Percentiles rank a stretch among this genome's conserved stretches.
These are phyloP conservation scores for Muscina levida DNA, from an alignment of 2,888 invertebrate species.

Conservation along the genomic window DNA sequence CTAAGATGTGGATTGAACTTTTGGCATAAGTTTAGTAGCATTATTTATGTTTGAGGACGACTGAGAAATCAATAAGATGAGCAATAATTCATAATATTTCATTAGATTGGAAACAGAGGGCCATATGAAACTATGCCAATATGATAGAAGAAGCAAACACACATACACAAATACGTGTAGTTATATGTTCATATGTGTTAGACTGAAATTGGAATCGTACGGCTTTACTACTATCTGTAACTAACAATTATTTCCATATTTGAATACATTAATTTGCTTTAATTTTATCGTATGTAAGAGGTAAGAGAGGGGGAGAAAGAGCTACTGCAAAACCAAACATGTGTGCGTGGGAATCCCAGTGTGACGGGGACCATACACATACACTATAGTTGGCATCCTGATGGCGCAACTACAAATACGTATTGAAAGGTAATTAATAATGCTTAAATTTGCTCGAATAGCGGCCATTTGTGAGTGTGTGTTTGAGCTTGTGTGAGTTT, in stretches of 20 bases:
- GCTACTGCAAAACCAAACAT: not conserved
- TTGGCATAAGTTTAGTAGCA: not conserved
- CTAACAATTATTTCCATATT: slow-evolving; percentile 26
- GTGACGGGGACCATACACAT: too few species aligned
- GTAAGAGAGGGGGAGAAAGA: too few species aligned
- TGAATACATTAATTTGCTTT: slow-evolving; percentile 37
- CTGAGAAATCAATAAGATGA: slow-evolving; percentile 19
- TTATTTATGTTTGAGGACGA: not conserved
- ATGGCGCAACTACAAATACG: not conserved
- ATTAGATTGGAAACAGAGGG: slow-evolving; percentile 18
- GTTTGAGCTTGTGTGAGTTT: not conserved
- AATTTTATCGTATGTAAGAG: not conserved
- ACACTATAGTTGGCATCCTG: too few species aligned
- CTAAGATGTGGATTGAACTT: slow-evolving; percentile 9
- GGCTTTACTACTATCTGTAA: not conserved
- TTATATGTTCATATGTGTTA: not conserved
- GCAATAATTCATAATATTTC: slow-evolving; percentile 33
- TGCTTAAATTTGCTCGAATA: slow-evolving; percentile 9
- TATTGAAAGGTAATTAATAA: slow-evolving; percentile 35
- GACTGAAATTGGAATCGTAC: not conserved
- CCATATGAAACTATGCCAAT: not conserved
- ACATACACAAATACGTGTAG: not conserved
- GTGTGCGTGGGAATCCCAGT: slow-evolving; percentile 64
- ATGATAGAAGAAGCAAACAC: not conserved
- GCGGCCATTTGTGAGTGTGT: slow-evolving; percentile 1